These are phyloP conservation scores for Archivesica marissinica DNA, from an alignment of 1,140 invertebrate genomes.

Conservation along the genomic window DNA sequence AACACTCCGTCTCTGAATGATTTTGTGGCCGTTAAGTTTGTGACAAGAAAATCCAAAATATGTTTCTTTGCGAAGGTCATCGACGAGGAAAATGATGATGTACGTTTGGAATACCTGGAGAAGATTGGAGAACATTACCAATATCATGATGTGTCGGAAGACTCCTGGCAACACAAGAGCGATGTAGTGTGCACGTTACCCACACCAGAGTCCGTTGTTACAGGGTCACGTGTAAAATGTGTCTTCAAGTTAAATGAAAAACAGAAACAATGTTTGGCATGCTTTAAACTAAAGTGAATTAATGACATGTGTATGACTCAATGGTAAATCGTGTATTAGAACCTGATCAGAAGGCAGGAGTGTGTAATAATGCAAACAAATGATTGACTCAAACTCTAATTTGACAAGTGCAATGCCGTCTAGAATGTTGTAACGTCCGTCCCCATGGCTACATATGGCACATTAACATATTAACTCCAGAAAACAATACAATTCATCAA, in stretches of 20 bases:
- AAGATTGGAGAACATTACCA: not conserved
- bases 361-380: too few relatives aligned
- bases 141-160: not conserved
- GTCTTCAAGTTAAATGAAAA: not conserved
- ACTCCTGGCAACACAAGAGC: not conserved
- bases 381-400: too few relatives aligned
- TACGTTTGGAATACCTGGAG: not conserved
- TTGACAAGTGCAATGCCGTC: too few relatives aligned
- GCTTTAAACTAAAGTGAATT: not conserved
- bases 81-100: not conserved
- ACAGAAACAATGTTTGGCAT: not conserved
- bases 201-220: not conserved
- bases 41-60: not conserved
- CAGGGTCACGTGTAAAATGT: slow-evolving; percentile 1
- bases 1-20: not conserved
- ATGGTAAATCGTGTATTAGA: not conserved
- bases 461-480: too few relatives aligned
- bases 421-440: too few relatives aligned
- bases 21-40: not conserved
- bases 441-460: too few relatives aligned
- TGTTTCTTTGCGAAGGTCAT: not conserved
- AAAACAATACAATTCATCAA: too few relatives aligned
- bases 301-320: not conserved
- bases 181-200: not conserved
- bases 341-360: too few relatives aligned